Evolutionary conservation across 2,113 vertebrate genomes (phyloP), one percentile per base, ranked within the genome.

Genomic region (Cervus canadensis): DNA sequence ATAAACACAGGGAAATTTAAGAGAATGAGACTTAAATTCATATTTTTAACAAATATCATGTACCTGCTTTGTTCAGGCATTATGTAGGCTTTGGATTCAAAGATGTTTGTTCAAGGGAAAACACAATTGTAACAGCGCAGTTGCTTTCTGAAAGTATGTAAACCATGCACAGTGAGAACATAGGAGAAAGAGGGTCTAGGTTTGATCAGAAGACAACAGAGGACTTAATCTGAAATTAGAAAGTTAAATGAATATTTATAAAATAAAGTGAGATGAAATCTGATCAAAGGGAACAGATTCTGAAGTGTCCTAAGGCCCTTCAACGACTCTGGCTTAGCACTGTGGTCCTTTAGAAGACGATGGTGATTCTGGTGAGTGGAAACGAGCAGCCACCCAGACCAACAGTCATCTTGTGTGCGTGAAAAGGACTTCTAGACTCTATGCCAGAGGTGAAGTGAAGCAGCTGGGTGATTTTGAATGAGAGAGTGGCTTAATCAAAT

Each of bases 401-500:
- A n/a, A 11, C 23, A 36, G 40, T 25, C 36, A 19, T 36, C 23
- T 19, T 52, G 2, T 36, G 14, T 40, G 40, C 33, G 54, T 64
- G 33, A 40, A 52, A 43, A 89, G 40, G 3, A 45, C 3, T 54
- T 67, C 89, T 67, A 6, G 23, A 45, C 78, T 79, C 71, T 60
- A 30, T 57, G 25, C 36, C 54, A 30, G 9, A 50, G 19, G 21
- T 86, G 11, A 81, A 45, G 1, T 36, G 45, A 74, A 87, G n/a
- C n/a, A 87, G 50, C 9, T 85, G 45, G 16, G n/a, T 86, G 50
- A 89, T 94, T 96, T 17, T 78, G 23, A 97, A 64, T 54, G 33
- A 86, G 59, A 92, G 16, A 60, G 3, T 28, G 45, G 89, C 15
- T 89, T 87, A 87, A 92, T 96, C 45, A 96, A 91, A 95, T 59